These are phyloP conservation scores for Odontocerum albicorne DNA, from an alignment of 2,888 invertebrate genomes.

Conservation along the genomic window DNA sequence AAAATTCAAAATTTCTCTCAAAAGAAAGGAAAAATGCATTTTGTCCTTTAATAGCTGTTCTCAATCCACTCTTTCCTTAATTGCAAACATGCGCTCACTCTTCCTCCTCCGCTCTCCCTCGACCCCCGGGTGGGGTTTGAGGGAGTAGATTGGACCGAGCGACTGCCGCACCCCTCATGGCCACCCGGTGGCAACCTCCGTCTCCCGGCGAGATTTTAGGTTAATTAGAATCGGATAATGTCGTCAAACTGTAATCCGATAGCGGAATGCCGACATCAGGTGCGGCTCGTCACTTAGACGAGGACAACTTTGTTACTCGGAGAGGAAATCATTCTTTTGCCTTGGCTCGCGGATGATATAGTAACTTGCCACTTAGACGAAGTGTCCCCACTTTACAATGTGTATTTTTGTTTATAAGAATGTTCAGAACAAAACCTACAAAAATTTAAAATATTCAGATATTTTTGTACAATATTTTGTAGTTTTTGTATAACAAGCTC, in stretches of 20 bases:
- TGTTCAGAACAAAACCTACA: too few relatives aligned
- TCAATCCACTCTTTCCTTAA: too few relatives aligned
- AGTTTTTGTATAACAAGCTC: too few relatives aligned
- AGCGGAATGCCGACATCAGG: constrained; percentile 9
- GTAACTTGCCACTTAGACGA: background rate
- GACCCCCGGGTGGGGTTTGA: background rate
- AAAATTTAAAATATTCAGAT: too few relatives aligned
- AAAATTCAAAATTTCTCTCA: too few relatives aligned
- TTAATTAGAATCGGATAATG: constrained; percentile 29
- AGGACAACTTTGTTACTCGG: background rate
- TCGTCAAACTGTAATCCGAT: constrained; percentile 26
- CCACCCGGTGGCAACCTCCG: background rate
- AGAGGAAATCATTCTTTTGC: too few relatives aligned
- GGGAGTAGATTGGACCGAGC: background rate
- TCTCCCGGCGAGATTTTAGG: constrained; percentile 27
- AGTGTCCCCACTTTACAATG: background rate
- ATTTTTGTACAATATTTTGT: too few relatives aligned
- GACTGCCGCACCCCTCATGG: background rate
- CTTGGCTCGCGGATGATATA: too few relatives aligned
- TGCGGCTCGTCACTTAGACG: constrained; percentile 4
- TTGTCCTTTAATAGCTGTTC: too few relatives aligned
- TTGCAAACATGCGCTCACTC: too few relatives aligned
- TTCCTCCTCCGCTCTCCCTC: too few relatives aligned
- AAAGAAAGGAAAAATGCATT: too few relatives aligned
- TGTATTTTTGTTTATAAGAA: background rate